Conservation (phyloP, 2,888 invertebrate genomes). For the Cheilosia urbana region DNA sequence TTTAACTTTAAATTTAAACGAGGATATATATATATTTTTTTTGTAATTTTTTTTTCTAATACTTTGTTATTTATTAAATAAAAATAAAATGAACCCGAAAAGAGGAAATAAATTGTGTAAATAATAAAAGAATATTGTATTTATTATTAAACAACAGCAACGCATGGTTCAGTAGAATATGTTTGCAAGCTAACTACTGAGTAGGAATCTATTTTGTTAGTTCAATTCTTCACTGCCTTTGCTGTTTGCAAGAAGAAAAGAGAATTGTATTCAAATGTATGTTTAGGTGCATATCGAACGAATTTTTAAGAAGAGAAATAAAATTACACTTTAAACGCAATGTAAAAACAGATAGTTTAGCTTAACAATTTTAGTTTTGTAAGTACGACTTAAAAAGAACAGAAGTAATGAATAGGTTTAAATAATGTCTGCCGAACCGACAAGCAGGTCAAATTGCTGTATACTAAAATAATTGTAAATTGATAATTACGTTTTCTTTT, state of each 20-base stretch:
- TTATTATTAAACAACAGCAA: constrained; percentile 48
- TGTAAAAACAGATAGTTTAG: constrained; percentile 32
- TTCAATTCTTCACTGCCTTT: constrained; percentile 57
- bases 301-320: constrained; percentile 25
- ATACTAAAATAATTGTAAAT: constrained; percentile 41
- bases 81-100: constrained; percentile 47
- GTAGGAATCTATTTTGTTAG: constrained; percentile 2
- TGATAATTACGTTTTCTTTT: constrained; percentile 1
- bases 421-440: constrained; percentile 10
- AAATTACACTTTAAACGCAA: constrained; percentile 16
- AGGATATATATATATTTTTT: constrained; percentile 3
- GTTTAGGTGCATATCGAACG: constrained; percentile 39
- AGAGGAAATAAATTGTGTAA: constrained; percentile 32
- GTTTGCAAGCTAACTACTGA: not conserved
- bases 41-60: constrained; percentile 42
- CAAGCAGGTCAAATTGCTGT: constrained; percentile 28
- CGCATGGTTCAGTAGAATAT: too few relatives aligned
- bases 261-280: constrained; percentile 10
- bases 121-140: constrained; percentile 62
- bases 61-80: constrained; percentile 73
- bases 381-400: constrained; percentile 46
- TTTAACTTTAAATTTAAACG: constrained; percentile 26
- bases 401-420: not conserved
- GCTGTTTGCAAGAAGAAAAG: constrained; percentile 12
- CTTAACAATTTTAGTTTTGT: constrained; percentile 38